Evolutionary conservation across 1,140 invertebrate genomes (phyloP), one percentile per base, ranked within the genome.

Genomic region (Trichonephila clavata): DNA sequence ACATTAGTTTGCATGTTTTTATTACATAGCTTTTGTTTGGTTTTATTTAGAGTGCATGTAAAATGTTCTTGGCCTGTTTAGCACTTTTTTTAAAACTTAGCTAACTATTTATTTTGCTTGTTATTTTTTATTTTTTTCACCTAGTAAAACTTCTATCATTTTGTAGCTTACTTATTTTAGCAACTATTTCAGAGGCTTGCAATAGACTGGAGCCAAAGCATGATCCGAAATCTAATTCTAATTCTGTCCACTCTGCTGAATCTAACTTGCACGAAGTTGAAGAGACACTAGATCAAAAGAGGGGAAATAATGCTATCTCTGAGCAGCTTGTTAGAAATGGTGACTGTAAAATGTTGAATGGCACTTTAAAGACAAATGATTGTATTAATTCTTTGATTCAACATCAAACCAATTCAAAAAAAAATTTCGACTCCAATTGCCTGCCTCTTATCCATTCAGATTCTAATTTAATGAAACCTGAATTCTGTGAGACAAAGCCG

Each of bases 101-200:
- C 50, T 43, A 57, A 57, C 83, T 84, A 59, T 84, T 24, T 84
- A 84, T 57, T 59, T 84, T 21, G 21, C 83, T 24, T 84, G 16
- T 84, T 84, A 81, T 83, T 83, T 57, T n/a, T 84, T 57, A 57
- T 18, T 84, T 59, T 84, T 59, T 86, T 32, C 61, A 27, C 32
- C 61, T 43, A 83, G 20, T 61, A 65, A 27, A 60, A 60, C 84
- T 86, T 61, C 84, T 86, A 5, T 68, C 32, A 83, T 83, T 91
- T 61, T n/a, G n/a, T 63, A 77, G 68, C 89, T 91, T 90, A 80
- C 32, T 68, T 63, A 91, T 91, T 80, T 91, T 91, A 32, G 80
- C 89, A 80, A 91, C 80, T 91, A 77, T 91, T 91, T 91, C 89
- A 91, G 89, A 91, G 27, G 60, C n/a, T 91, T 24, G 57, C 60